Base-by-base conservation (phyloP, 2,888 invertebrate genomes). In the Rhaphigaster nebulosa region DNA sequence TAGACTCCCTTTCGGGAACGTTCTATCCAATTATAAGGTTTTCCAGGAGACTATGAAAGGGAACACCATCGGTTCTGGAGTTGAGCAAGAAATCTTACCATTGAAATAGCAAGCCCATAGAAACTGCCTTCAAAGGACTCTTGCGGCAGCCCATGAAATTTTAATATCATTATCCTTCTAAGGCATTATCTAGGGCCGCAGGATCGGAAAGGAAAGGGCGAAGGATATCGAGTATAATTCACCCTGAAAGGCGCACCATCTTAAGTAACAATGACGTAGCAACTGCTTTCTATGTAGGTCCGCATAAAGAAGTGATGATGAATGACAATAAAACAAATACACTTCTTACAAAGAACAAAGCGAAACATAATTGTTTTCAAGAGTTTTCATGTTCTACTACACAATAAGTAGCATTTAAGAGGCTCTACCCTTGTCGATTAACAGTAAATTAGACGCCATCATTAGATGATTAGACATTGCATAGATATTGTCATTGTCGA, bases 101-200 rank as follows among this genome's bases (percentile, higher is more conserved):
- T 20, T 18, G 65, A 65, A 65, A 65, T 65, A 29, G 34, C 23
- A 4, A 76, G 34, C 6, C 70, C 3, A 76, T 76, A 76, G 38
- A 29, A 34, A 65, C 29, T 12, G 65, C 29, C 65, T 65, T 65
- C 65, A 76, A 76, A 76, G 70, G 70, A 38, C 23, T 76, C 34
- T 34, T 23, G 34, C 70, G 70, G 20, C 38, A 38, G 20, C 29
- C 70, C 34, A 76, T 76, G 70, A 34, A 76, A 76, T 76, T 23
- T 76, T 23, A 76, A 76, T 76, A 76, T 76, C 34, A 38, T 34
- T 76, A 76, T 76, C 70, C 70, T 76, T 76, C 18, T 76, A 38
- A 4, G 70, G 34, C 6, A 76, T 76, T 76, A 76, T 76, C 70
- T 76, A 76, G 70, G 70, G 70, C 38, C 70, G 4, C 29, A 20